phyloP scores from a whole-genome alignment of 2,888 invertebrate genomes.

The Spodoptera picta region DNA sequence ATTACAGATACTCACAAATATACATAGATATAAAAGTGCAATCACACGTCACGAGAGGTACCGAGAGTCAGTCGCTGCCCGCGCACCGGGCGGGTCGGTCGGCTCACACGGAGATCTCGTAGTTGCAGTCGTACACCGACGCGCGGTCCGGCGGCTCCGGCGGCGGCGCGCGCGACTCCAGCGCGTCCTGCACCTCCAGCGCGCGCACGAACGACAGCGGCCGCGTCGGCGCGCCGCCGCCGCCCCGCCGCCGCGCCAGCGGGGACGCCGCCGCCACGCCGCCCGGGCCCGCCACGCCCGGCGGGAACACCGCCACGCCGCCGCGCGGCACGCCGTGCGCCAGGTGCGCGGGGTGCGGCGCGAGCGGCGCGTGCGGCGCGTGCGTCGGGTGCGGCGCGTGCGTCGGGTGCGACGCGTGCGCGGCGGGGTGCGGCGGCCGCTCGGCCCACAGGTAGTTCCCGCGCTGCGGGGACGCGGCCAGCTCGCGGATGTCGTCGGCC shows the following conservation, averaged over 20 bases:
- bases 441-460: conserved; percentile 87
- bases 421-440: conserved; percentile 70
- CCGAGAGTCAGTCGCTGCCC: conserved; percentile 2
- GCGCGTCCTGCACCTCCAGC: conserved; percentile 95
- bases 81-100: conserved; percentile 7
- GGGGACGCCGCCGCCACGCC: conserved; percentile 66
- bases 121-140: conserved; percentile 98
- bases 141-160: conserved; percentile 92
- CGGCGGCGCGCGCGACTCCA: conserved; percentile 92
- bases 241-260: conserved; percentile 80
- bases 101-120: conserved; percentile 97
- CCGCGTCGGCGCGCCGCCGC: conserved; percentile 86
- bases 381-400: no score
- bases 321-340: conserved; percentile 70
- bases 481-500: conserved; percentile 94
- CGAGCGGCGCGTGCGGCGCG: conserved; percentile 50
- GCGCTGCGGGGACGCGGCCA: conserved; percentile 96
- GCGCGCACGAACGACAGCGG: conserved; percentile 97
- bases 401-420: no score
- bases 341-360: conserved; percentile 52
- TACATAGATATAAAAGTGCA: conserved; percentile 77
- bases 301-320: conserved; percentile 77
- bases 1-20: conserved; percentile 78
- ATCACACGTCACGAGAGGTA: conserved; percentile 46
- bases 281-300: conserved; percentile 60